Percentiles rank a stretch among this genome's conserved stretches.
Evolutionary conservation across 2,888 invertebrate species (phyloP).

Genomic region (Caenorhabditis doughertyi): DNA sequence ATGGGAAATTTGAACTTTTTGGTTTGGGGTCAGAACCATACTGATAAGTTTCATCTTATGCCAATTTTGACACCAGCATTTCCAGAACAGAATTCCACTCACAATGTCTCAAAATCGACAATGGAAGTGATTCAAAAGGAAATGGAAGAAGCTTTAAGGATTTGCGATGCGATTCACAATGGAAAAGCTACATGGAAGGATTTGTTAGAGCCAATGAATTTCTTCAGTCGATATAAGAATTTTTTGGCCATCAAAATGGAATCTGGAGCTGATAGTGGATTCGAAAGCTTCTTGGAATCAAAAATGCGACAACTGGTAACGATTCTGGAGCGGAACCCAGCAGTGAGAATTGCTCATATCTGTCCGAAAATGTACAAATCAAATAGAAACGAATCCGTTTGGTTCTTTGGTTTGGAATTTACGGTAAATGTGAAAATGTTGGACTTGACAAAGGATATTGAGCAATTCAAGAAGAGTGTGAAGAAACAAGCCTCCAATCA

Average conservation of each 20-base stretch:
- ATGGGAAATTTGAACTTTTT: constrained; percentile 86
- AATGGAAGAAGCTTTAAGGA: constrained; percentile 88
- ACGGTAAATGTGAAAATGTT: constrained; percentile 90
- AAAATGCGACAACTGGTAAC: constrained; percentile 94
- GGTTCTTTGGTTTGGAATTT: constrained; percentile 98
- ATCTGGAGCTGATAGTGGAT: constrained; percentile 77
- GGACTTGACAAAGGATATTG: constrained; percentile 93
- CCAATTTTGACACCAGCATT: constrained; percentile 99
- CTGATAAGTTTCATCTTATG: constrained; percentile 89
- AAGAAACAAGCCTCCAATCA: constrained; percentile 57
- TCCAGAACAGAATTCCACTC: constrained; percentile 99
- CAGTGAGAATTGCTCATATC: constrained; percentile 94
- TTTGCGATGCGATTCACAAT: constrained; percentile 89
- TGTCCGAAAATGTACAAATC: constrained; percentile 92
- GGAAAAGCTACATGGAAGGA: constrained; percentile 92
- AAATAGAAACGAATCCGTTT: constrained; percentile 86
- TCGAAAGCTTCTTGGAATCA: constrained; percentile 88
- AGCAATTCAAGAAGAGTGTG: constrained; percentile 34
- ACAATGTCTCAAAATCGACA: constrained; percentile 96
- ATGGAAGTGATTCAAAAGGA: constrained; percentile 94
- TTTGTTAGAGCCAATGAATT: constrained; percentile 94
- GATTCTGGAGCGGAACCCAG: constrained; percentile 91
- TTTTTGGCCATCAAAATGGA: constrained; percentile 85
- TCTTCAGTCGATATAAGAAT: constrained; percentile 88
- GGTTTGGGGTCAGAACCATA: constrained; percentile 93